Evolutionary conservation across 2,113 vertebrate species (phyloP), one percentile per base, ranked within the genome.

Genomic region (Oryctolagus cuniculus): DNA sequence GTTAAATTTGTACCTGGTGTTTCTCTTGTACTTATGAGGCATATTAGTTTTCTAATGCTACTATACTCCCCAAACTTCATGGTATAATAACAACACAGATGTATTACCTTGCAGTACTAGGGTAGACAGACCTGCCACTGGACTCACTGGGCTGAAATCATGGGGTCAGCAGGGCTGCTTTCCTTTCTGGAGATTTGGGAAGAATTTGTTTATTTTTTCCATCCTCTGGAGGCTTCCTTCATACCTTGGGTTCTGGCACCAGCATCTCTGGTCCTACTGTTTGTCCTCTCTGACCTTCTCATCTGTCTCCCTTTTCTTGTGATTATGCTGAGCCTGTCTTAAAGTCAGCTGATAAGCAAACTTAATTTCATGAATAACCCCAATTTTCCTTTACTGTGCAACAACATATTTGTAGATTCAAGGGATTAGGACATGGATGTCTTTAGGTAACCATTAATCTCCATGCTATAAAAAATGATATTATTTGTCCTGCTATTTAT

Each of bases 21-120:
- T 93, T 82, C 69, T 72, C 5, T 87, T 90, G 1, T 55, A 51
- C 17, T 85, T 87, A 27, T 19, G 66, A 80, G 80, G 29, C n/a
- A 31, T n/a, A n/a, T n/a, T 80, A 83, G 5, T 92, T 94, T 92
- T 81, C 58, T 82, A 0, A 77, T 96, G 44, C n/a, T 87, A 10
- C 21, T 87, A 0, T 81, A 63, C 2, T 80, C 13, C 72, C 93
- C 36, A 78, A 31, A 88, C 10, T 77, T 95, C 55, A 16, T 93
- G n/a, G 5, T 85, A 15, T 66, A 87, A 83, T 44, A 89, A 75
- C n/a, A 89, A 75, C n/a, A 16, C 25, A 61, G 36, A 21, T 82
- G 73, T 79, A 24, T 53, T 84, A 19, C 49, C 27, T 58, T 72
- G 58, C 13, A 61, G 75, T 86, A 36, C 55, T 89, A 90, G 27